Conservation (phyloP, 2,888 invertebrate species). For the Thysanoteuthis rhombus region DNA sequence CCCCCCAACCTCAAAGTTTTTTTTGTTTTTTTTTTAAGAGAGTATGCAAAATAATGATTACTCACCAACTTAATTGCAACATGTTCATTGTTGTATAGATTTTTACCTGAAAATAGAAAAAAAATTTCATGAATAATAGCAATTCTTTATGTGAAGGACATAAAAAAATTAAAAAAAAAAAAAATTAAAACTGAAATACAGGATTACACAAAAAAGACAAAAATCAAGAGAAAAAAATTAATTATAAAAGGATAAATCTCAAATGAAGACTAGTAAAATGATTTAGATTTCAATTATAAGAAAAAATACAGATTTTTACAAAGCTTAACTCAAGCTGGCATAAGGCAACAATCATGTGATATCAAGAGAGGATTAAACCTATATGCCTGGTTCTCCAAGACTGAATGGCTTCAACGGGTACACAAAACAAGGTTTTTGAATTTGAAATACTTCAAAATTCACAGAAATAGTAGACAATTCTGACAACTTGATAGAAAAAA, state of each 20-base stretch:
- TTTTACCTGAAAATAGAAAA: conserved; percentile 85
- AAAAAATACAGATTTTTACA: neutral
- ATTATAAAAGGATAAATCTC: neutral
- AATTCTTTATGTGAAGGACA: neutral
- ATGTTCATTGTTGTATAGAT: conserved; percentile 99
- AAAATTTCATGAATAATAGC: neutral
- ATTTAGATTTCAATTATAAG: no score
- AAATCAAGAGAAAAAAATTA: neutral
- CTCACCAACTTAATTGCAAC: conserved; percentile 97
- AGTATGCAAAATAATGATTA: conserved; percentile 33
- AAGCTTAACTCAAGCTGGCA: neutral
- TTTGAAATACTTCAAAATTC: neutral
- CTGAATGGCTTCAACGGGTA: neutral
- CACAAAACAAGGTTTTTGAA: neutral
- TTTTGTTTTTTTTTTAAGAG: no score
- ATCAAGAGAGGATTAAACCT: neutral
- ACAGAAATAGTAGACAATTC: neutral
- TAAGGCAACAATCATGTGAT: neutral
- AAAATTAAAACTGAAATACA: no score
- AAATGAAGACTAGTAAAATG: no score
- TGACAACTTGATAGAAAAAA: neutral
- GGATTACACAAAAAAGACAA: neutral
- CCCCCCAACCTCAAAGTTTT: no score
- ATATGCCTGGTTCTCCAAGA: neutral
- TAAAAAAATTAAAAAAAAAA: no score